Conservation (phyloP, 2,888 invertebrate species). For the Rhopalosiphum nymphaeae region DNA sequence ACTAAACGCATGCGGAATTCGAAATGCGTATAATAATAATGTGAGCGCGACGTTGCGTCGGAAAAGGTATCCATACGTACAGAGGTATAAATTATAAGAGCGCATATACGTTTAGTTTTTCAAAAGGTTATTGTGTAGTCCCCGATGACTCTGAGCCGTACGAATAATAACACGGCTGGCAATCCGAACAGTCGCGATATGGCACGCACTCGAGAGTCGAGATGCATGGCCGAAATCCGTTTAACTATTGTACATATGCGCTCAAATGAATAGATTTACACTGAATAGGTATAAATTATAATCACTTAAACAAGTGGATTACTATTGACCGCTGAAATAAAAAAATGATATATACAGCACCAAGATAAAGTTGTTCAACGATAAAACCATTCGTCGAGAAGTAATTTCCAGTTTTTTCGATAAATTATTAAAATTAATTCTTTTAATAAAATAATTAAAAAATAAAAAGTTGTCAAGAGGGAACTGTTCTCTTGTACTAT, state of each 20-base stretch:
- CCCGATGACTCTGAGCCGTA: not conserved
- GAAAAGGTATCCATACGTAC: not conserved
- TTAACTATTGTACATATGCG: not conserved
- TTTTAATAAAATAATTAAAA: not conserved
- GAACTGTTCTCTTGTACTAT: not conserved
- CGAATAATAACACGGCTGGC: not conserved
- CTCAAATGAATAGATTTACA: not conserved
- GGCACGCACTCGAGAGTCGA: not conserved
- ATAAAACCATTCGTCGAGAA: not conserved
- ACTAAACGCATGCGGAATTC: not conserved
- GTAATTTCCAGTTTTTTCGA: not conserved
- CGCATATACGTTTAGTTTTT: not conserved
- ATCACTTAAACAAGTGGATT: not conserved
- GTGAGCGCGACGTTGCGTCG: not conserved
- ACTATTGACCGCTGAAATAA: not conserved
- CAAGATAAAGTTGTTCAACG: not conserved
- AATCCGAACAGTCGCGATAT: not conserved
- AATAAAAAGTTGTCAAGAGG: not conserved
- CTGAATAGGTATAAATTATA: not conserved
- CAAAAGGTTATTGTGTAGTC: not conserved
- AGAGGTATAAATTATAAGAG: not conserved
- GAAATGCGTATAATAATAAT: conserved; percentile 11
- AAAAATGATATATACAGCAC: not conserved
- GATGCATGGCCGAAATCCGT: not conserved
- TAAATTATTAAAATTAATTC: not conserved